These are phyloP conservation scores for Calameuta idolon DNA, from an alignment of 2,888 invertebrate species.

Conservation along the genomic window DNA sequence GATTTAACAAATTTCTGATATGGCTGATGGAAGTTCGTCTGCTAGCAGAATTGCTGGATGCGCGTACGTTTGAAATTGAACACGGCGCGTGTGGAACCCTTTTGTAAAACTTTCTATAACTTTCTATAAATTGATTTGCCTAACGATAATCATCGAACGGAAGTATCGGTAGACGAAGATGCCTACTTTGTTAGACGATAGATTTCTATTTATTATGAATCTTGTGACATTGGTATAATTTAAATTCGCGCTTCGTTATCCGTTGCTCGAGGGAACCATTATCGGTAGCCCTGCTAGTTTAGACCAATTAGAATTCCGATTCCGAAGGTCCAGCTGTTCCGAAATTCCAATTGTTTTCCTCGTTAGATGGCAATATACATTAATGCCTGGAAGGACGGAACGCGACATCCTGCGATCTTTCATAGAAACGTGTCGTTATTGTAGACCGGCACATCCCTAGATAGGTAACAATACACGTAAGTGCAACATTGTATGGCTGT, in stretches of 20 bases:
- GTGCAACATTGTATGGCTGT: not conserved
- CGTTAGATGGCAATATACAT: not conserved
- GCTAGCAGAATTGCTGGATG: constrained; percentile 23
- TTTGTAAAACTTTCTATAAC: not conserved
- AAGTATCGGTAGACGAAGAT: not conserved
- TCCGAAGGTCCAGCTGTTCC: not conserved
- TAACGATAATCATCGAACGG: not conserved
- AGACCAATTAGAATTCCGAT: not conserved
- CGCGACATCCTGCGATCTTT: not conserved
- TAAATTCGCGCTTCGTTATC: not conserved
- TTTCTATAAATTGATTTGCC: not conserved
- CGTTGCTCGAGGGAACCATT: not conserved
- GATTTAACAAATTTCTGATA: constrained; percentile 19
- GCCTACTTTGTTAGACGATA: not conserved
- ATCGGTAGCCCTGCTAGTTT: not conserved
- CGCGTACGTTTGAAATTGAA: not conserved
- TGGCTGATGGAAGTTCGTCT: constrained; percentile 28
- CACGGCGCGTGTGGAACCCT: not conserved
- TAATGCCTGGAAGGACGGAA: not conserved
- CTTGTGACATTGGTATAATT: not conserved
- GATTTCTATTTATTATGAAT: not conserved
- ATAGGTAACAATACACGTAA: not conserved
- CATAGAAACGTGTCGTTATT: not conserved
- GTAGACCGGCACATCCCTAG: not conserved
- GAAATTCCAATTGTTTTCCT: not conserved